Percentiles rank a stretch among this genome's conserved stretches.
phyloP scores from a whole-genome alignment of 2,113 vertebrate genomes.

The Acrocephalus arundinaceus region DNA sequence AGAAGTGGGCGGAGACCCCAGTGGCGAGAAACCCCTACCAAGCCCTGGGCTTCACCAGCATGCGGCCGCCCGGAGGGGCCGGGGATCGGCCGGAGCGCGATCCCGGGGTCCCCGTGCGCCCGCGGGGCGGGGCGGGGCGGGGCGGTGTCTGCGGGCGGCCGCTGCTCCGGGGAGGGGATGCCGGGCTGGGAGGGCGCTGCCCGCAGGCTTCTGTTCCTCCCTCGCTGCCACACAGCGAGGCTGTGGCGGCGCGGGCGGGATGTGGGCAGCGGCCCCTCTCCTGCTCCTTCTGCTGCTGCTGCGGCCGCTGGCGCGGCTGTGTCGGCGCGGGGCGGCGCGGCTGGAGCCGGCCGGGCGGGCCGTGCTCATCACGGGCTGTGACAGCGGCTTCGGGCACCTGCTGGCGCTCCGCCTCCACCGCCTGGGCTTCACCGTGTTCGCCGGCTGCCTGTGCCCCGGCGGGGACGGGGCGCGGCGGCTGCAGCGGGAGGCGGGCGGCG shows the following conservation, averaged over 20 bases:
- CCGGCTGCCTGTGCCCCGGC: conserved; percentile 58
- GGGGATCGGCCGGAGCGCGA: rapidly evolving
- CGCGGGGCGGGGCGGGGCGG: not conserved
- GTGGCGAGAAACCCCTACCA: rapidly evolving
- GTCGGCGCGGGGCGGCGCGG: not conserved
- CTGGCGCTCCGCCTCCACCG: conserved; percentile 50
- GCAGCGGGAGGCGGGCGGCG: not conserved
- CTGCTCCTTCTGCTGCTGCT: not conserved
- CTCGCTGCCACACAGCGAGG: not conserved
- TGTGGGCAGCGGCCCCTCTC: not conserved
- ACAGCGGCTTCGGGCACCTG: conserved; percentile 62
- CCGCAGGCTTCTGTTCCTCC: rapidly evolving
- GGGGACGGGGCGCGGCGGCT: conserved; percentile 71
- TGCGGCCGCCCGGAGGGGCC: not conserved
- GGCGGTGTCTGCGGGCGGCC: not conserved
- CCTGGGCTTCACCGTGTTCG: conserved; percentile 60
- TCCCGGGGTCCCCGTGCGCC: rapidly evolving
- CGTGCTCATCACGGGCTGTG: conserved; percentile 67
- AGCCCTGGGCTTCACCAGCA: rapidly evolving
- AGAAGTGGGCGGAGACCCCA: rapidly evolving
- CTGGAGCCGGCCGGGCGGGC: conserved; percentile 41
- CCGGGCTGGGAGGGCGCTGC: not conserved
- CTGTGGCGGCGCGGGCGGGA: not conserved
- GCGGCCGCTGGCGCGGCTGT: not conserved
- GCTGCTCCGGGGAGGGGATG: not conserved